phyloP scores from a whole-genome alignment of 2,888 invertebrate species.

The Microplitis deprimator region DNA sequence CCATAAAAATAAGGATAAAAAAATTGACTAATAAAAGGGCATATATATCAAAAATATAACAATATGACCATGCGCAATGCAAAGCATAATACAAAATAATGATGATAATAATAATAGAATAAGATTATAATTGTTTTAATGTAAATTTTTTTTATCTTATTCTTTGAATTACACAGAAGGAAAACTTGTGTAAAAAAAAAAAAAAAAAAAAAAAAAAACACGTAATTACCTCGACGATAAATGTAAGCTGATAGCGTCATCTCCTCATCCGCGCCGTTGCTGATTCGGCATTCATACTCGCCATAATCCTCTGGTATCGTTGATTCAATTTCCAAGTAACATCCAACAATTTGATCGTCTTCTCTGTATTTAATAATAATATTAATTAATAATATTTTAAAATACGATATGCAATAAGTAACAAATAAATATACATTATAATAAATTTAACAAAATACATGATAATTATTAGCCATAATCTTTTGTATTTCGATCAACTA shows the following conservation, averaged over 20 bases:
- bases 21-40: too few species aligned
- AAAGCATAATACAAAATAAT: neutral
- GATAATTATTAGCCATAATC: neutral
- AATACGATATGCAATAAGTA: neutral
- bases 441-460: neutral
- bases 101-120: neutral
- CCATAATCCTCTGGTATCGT: constrained; percentile 80
- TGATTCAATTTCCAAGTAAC: constrained; percentile 77
- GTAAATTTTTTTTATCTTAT: constrained; percentile 16
- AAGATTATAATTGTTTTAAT: neutral
- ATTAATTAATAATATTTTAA: neutral
- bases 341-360: constrained; percentile 80
- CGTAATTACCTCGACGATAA: constrained; percentile 64
- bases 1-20: too few species aligned
- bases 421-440: neutral
- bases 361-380: constrained; percentile 73
- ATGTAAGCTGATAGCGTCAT: constrained; percentile 68
- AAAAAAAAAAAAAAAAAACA: neutral
- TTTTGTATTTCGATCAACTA: neutral
- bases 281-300: constrained; percentile 80
- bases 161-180: neutral
- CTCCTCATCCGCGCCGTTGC: constrained; percentile 73
- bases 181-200: constrained; percentile 25
- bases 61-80: too few species aligned
- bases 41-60: too few species aligned